Evolutionary conservation across 2,888 invertebrate species (phyloP), one percentile per base, ranked within the genome.

Genomic region (Agriotes lineatus): DNA sequence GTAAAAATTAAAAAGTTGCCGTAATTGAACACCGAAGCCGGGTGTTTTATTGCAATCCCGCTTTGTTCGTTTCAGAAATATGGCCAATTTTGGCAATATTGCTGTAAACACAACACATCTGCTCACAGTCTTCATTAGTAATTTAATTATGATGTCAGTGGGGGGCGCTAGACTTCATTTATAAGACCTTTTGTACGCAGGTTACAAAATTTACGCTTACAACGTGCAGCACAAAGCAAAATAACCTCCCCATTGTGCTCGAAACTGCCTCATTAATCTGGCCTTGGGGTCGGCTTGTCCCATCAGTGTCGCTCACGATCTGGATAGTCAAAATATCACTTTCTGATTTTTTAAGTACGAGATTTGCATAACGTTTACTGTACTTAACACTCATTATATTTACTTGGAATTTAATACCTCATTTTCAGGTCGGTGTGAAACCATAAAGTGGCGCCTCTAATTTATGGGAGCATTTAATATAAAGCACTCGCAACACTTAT

Each of bases 111-210:
- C 19, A 19, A 48, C 52, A 18, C 52, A 52, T 52, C 52, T 52
- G 52, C 22, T 57, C 39, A 18, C 22, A 39, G 57, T 57, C 57
- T 57, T 70, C 72, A 72, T 75, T 73, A 75, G 73, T 74, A 74
- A 75, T 76, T 74, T 73, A 74, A 76, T 75, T 75, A 75, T 68
- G 63, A 25, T 74, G 74, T 70, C 52, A 45, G 48, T 45, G 48
- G 20, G 44, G 65, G 22, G 54, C 30, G 56, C 37, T 42, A 56
- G 62, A 66, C 72, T 74, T 74, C 74, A 76, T 74, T 76, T 76
- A 75, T 70, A 72, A 72, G 72, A 72, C 72, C 71, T 73, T 52
- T 73, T 71, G 73, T 70, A 72, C 68, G 70, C 67, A 72, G 61
- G 70, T 71, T 70, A 67, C 68, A 70, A 63, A 72, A 75, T 75